phyloP scores from a whole-genome alignment of 2,888 invertebrate genomes.

The Hypsopygia costalis region DNA sequence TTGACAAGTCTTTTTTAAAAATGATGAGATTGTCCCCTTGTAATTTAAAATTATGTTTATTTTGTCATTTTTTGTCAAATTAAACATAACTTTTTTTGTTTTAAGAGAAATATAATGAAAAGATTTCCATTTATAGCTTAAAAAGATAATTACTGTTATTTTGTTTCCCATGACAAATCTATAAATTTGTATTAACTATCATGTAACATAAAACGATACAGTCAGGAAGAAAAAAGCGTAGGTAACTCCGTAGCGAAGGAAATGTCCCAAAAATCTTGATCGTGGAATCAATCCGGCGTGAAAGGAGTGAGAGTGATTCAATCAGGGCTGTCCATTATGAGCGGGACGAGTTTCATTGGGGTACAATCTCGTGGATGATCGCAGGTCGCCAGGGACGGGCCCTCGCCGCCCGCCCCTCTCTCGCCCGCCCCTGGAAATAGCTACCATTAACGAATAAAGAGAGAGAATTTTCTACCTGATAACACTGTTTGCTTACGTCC shows the following conservation, averaged over 20 bases:
- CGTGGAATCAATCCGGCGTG: conserved; percentile 47
- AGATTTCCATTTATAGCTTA: no score
- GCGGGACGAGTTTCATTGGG: conserved; percentile 45
- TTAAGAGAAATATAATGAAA: no score
- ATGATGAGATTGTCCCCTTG: no score
- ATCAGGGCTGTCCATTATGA: conserved; percentile 59
- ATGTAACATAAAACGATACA: no score
- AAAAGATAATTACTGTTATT: no score
- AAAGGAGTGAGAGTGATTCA: conserved; percentile 59
- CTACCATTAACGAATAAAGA: conserved; percentile 57
- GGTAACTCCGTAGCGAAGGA: conserved; percentile 25
- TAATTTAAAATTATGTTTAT: no score
- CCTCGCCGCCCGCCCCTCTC: conserved; percentile 10
- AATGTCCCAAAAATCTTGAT: conserved; percentile 37
- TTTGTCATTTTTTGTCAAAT: no score
- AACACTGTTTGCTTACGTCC: conserved; percentile 44
- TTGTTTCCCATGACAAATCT: no score
- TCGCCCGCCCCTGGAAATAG: conserved; percentile 37
- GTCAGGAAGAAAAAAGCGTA: no score
- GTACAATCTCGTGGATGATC: conserved; percentile 52
- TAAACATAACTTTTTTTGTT: no score
- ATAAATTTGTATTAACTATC: no score
- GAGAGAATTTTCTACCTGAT: conserved; percentile 55
- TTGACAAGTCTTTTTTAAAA: no score
- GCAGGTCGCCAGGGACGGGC: conserved; percentile 23